Evolutionary conservation across 1,140 invertebrate genomes (phyloP), one percentile per base, ranked within the genome.

Genomic region (Apis laboriosa): DNA sequence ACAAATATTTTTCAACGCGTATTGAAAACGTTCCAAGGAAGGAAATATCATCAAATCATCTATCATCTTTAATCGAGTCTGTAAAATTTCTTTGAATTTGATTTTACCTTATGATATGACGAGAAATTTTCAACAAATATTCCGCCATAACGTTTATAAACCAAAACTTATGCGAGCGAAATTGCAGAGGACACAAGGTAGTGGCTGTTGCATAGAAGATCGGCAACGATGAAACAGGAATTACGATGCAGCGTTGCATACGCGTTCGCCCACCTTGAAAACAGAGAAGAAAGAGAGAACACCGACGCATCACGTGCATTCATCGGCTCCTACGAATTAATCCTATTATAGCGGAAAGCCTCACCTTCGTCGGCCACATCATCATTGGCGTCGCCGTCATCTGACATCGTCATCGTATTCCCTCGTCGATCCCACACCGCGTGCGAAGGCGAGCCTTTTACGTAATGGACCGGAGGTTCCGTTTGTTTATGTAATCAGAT

Each of bases 281-380:
- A 68, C 56, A 55, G n/a, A 68, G 51, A 58, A 77, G 71, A 83
- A 61, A 75, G 72, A 63, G 51, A 68, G 43, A 49, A 72, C 73
- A 82, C 67, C 76, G 74, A 77, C 67, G 80, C 73, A 58, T 56
- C 74, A n/a, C 55, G 56, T 12, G 72, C 64, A 77, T 77, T 60
- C 79, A 58, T 53, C 64, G 63, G 73, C 73, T 82, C 75, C 80
- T 78, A 83, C 75, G 80, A 85, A 85, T 85, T 77, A 85, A 85
- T 70, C 80, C 67, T 78, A 71, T 83, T 83, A 76, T 70, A 74
- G 83, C 55, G 61, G 60, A 76, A 83, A 85, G 79, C 64, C 84
- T 82, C 80, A 77, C 78, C 83, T 84, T 74, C 72, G 67, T 9
- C 43, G 53, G 78, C 56, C 67, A 60, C 76, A 60, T 72, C 77